These are phyloP conservation scores for Selenia dentaria DNA, from an alignment of 2,888 invertebrate genomes.

Conservation along the genomic window DNA sequence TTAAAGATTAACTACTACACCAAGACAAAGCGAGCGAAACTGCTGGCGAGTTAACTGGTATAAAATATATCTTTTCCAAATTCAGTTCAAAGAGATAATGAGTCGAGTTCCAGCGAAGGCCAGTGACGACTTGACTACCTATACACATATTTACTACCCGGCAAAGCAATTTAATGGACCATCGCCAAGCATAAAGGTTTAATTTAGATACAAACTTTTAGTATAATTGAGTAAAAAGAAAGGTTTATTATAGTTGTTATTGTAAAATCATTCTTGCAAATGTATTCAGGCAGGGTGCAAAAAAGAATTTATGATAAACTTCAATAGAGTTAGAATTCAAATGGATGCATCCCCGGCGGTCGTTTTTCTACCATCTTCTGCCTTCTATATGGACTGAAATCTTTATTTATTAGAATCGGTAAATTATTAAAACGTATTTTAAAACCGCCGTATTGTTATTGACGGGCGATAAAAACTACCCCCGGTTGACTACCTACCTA, in stretches of 20 bases:
- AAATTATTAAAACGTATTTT: constrained; percentile 77
- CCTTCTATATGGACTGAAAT: constrained; percentile 70
- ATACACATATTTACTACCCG: too few relatives aligned
- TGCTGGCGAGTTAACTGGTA: too few relatives aligned
- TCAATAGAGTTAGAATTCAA: constrained; percentile 77
- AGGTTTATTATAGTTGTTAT: constrained; percentile 4
- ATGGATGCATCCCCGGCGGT: constrained; percentile 78
- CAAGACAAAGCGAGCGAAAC: too few relatives aligned
- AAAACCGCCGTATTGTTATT: constrained; percentile 64
- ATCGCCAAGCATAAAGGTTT: too few relatives aligned
- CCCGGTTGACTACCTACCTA: constrained; percentile 18
- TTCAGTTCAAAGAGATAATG: too few relatives aligned
- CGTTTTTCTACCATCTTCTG: constrained; percentile 66
- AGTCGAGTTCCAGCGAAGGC: too few relatives aligned
- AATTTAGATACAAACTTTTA: too few relatives aligned
- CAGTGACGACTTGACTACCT: too few relatives aligned
- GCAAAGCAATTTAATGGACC: too few relatives aligned
- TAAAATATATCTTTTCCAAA: too few relatives aligned
- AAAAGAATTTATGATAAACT: constrained; percentile 80
- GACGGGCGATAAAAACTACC: constrained; percentile 52
- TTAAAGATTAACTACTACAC: too few relatives aligned
- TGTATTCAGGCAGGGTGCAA: constrained; percentile 73
- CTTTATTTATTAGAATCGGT: constrained; percentile 83
- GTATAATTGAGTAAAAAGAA: too few relatives aligned
- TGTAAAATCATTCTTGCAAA: constrained; percentile 68